Base-by-base conservation (phyloP, 1,140 invertebrate genomes). In the Magallana angulata region DNA sequence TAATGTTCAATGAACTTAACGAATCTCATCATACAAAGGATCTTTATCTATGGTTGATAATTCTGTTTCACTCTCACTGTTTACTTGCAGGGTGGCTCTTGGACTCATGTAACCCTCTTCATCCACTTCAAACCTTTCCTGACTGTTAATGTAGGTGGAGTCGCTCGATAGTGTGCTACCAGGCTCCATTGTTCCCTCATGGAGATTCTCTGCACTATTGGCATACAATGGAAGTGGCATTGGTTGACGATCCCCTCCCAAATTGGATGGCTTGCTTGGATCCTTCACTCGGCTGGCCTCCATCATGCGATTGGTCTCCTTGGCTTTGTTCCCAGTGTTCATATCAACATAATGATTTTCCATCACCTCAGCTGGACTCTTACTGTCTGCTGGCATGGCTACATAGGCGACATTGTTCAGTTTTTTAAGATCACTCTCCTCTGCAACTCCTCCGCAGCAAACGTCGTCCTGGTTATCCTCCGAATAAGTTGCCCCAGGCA, bases 361-460 rank as follows among this genome's bases (percentile, higher is more conserved):
- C 11, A 59, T 30, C 56, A n/a, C n/a, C 4, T 60, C 48, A 5
- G 57, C 4, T 30, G 76, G 85, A 58, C 57, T 58, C 57, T 76
- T 76, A 11, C 57, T 30, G 58, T 58, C 68, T 11, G 64, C 9
- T 8, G 58, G 64, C 18, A 76, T n/a, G 18, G 57, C 64, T 14
- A 58, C 68, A 14, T 62, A 16, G 1, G 84, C 24, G 81, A 58
- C 11, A 56, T 82, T 82, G 36, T 82, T 82, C 57, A 82, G 57
- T 8, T 80, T 87, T 85, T 86, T 89, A n/a, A 81, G 60, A 62
- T 89, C 84, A 68, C 59, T 87, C 24, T 88, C 68, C 0, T 81
- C 82, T 8, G 84, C n/a, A 14, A 85, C 83, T 57, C 76, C 68
- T n/a, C 80, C 57, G 64, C 76, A 82, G 84, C 64, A 59, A 7